These are phyloP conservation scores for Oeneis ivallda DNA, from an alignment of 2,888 invertebrate genomes.

Conservation along the genomic window DNA sequence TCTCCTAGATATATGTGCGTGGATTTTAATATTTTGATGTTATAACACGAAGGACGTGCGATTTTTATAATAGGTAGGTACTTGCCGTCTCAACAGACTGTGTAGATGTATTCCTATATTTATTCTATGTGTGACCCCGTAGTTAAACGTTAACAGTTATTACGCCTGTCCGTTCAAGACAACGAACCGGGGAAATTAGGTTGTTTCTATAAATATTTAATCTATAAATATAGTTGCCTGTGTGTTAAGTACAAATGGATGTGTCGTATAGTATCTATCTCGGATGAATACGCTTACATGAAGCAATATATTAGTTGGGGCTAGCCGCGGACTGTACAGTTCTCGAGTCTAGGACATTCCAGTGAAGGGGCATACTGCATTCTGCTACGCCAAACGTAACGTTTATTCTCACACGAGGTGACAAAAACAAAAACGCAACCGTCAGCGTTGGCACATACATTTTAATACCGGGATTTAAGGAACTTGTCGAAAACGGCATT, in stretches of 20 bases:
- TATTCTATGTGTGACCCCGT: conserved; percentile 51
- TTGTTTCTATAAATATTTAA: conserved; percentile 67
- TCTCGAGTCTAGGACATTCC: conserved; percentile 61
- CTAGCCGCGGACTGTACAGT: conserved; percentile 61
- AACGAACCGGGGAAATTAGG: conserved; percentile 78
- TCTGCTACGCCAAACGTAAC: conserved; percentile 38
- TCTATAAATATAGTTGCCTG: conserved; percentile 64
- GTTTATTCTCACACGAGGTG: neutral
- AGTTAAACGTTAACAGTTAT: conserved; percentile 45
- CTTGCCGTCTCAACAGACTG: conserved; percentile 69
- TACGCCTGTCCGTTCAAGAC: conserved; percentile 73
- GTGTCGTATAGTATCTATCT: conserved; percentile 64
- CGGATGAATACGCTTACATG: conserved; percentile 68
- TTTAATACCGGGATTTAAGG: no score
- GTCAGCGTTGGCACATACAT: no score
- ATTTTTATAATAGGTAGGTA: conserved; percentile 50
- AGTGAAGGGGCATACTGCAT: conserved; percentile 52
- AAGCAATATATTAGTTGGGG: conserved; percentile 73
- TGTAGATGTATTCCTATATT: conserved; percentile 71
- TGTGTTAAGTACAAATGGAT: conserved; percentile 75
- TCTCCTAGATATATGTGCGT: conserved; percentile 42
- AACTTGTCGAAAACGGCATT: no score
- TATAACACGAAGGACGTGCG: conserved; percentile 40
- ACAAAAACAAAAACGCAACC: no score
- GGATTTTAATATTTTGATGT: conserved; percentile 36